Evolutionary conservation across 2,113 vertebrate species (phyloP).

Genomic region (Aptenodytes patagonicus): DNA sequence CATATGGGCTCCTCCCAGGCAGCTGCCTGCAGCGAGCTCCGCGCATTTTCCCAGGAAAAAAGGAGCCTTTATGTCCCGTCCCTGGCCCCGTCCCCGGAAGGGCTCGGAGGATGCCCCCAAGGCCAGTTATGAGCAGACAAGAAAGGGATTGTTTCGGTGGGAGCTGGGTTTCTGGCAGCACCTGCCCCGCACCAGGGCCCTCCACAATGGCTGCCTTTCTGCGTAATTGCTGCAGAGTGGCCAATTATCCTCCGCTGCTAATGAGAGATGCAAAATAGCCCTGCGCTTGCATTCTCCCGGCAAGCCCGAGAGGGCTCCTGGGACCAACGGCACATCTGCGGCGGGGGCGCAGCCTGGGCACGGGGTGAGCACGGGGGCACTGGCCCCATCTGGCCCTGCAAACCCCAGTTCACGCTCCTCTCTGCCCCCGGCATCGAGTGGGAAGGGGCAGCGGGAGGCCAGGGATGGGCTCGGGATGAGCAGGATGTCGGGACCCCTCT

Average conservation of each 20-base stretch:
- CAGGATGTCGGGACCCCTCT: neutral
- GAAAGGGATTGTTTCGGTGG: constrained; percentile 50
- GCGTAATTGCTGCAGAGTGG: constrained; percentile 1
- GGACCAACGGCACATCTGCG: neutral
- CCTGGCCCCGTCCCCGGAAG: constrained; percentile 29
- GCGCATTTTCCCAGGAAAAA: neutral
- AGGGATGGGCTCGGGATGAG: neutral
- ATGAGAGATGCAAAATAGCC: constrained; percentile 60
- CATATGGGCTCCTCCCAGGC: neutral
- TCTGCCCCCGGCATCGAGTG: accelerated
- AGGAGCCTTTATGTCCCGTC: constrained; percentile 37
- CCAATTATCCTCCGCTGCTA: constrained; percentile 58
- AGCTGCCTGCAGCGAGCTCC: neutral
- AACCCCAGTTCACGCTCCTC: neutral
- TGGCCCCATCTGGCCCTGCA: accelerated
- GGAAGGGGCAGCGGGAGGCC: neutral
- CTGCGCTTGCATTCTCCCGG: neutral
- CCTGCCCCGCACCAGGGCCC: constrained; percentile 17
- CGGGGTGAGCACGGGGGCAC: neutral
- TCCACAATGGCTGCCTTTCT: constrained; percentile 67
- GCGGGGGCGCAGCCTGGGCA: neutral
- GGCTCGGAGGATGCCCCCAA: constrained; percentile 12
- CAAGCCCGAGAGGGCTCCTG: neutral
- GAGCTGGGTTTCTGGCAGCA: constrained; percentile 53
- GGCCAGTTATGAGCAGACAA: constrained; percentile 42